A percentile compares a stretch with the other conserved stretches of the same genome.
phyloP scores from a whole-genome alignment of 2,797 vertebrate species.

The Borostomias antarcticus region DNA sequence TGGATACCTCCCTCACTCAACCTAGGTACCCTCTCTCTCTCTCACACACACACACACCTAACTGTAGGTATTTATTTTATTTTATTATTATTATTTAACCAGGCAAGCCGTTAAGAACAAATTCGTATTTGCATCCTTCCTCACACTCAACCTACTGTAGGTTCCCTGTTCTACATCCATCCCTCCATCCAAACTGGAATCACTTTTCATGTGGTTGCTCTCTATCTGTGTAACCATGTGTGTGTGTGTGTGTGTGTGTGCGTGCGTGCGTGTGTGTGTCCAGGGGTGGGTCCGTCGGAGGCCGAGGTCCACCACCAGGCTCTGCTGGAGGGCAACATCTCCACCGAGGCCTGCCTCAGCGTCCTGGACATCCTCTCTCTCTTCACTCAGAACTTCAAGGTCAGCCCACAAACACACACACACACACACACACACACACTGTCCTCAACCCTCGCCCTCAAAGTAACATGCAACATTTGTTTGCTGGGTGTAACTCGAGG shows the following conservation, averaged over 20 bases:
- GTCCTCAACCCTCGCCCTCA: background rate
- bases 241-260: slow-evolving; percentile 15
- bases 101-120: no score
- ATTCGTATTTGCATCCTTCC: no score
- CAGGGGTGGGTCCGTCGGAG: slow-evolving; percentile 86
- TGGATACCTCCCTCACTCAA: slow-evolving; percentile 82
- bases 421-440: slow-evolving; percentile 1
- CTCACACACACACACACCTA: no score
- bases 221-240: slow-evolving; percentile 14
- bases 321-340: slow-evolving; percentile 90
- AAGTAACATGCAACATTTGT: background rate
- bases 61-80: no score
- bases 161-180: background rate
- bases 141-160: no score
- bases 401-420: slow-evolving; percentile 54
- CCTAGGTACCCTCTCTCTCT: slow-evolving; percentile 1
- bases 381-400: slow-evolving; percentile 94
- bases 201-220: slow-evolving; percentile 7
- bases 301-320: slow-evolving; percentile 92
- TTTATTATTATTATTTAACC: no score
- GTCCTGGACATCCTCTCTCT: slow-evolving; percentile 90
- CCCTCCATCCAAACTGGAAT: no score
- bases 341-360: slow-evolving; percentile 88
- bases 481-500: background rate
- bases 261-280: background rate